A percentile compares a stretch with the other conserved stretches of the same genome.
Conservation (phyloP, 2,888 invertebrate genomes). For the Beris chalybata region DNA sequence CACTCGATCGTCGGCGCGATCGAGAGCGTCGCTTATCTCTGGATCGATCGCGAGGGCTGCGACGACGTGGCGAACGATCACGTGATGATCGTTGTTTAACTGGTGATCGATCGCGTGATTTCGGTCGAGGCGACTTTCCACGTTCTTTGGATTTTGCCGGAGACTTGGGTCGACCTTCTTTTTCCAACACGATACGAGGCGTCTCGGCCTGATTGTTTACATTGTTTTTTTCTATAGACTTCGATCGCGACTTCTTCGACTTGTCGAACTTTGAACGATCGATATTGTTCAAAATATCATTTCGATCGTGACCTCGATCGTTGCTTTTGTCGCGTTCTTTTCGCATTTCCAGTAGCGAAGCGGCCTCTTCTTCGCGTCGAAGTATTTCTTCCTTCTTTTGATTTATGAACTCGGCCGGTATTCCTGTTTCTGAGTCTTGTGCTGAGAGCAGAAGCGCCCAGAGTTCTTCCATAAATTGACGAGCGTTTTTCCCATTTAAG, state of each 20-base stretch:
- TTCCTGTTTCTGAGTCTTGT: slow-evolving; percentile 92
- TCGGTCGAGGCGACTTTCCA: slow-evolving; percentile 50
- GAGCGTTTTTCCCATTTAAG: slow-evolving; percentile 94
- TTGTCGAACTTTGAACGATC: slow-evolving; percentile 38
- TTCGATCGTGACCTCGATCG: slow-evolving; percentile 51
- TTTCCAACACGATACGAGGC: slow-evolving; percentile 34
- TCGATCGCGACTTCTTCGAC: slow-evolving; percentile 57
- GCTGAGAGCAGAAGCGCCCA: slow-evolving; percentile 96
- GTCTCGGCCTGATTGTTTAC: slow-evolving; percentile 40
- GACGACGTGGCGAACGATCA: slow-evolving; percentile 45
- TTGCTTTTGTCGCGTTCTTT: slow-evolving; percentile 55
- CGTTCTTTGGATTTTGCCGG: slow-evolving; percentile 49
- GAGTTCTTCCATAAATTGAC: slow-evolving; percentile 96
- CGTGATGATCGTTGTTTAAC: slow-evolving; percentile 47
- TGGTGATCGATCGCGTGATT: slow-evolving; percentile 49
- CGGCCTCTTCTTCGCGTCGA: slow-evolving; percentile 64
- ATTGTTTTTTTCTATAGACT: slow-evolving; percentile 47
- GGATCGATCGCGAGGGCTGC: slow-evolving; percentile 37
- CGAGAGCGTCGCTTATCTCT: slow-evolving; percentile 46
- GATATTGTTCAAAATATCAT: slow-evolving; percentile 48
- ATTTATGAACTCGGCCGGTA: slow-evolving; percentile 91
- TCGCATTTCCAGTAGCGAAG: slow-evolving; percentile 44
- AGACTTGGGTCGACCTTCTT: slow-evolving; percentile 27
- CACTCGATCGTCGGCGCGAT: slow-evolving; percentile 42
- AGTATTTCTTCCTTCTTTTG: slow-evolving; percentile 96